A percentile compares a stretch with the other conserved stretches of the same genome.
phyloP scores from a whole-genome alignment of 2,888 invertebrate species.

The Frankliniella intonsa region DNA sequence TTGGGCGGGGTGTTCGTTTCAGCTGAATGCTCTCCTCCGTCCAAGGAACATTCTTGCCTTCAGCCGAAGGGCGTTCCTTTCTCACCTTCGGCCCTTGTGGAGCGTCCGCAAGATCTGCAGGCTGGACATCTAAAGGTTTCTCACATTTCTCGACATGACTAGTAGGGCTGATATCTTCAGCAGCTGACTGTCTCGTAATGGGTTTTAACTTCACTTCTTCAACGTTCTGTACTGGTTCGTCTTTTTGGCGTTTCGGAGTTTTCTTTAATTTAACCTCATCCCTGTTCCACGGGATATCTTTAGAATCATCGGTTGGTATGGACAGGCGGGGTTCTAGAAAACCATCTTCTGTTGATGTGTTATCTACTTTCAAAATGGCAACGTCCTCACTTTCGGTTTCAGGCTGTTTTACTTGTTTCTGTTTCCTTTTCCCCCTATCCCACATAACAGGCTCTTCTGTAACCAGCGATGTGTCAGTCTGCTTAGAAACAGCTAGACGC shows the following conservation, averaged over 20 bases:
- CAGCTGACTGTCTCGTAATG: neutral
- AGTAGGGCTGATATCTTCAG: too few species aligned
- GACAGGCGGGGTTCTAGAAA: neutral
- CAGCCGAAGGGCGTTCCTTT: neutral
- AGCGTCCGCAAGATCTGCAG: too few species aligned
- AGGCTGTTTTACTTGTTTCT: slow-evolving; percentile 16
- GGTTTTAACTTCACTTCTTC: neutral
- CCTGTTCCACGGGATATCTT: neutral
- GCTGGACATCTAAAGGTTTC: too few species aligned
- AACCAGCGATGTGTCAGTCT: slow-evolving; percentile 32
- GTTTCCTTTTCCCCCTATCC: slow-evolving; percentile 27
- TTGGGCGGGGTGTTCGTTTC: neutral
- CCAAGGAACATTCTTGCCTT: neutral
- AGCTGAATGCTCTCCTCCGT: neutral
- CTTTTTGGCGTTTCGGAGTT: neutral
- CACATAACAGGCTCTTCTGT: slow-evolving; percentile 32
- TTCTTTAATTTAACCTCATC: neutral
- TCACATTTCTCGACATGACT: too few species aligned
- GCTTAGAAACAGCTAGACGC: neutral
- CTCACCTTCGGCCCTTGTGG: too few species aligned
- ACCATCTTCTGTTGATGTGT: neutral
- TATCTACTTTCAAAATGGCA: neutral
- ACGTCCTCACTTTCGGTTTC: slow-evolving; percentile 22
- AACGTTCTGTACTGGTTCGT: neutral
- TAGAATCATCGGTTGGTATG: neutral